A percentile compares a stretch with the other conserved stretches of the same genome.
Evolutionary conservation across 2,113 vertebrate species (phyloP).

Genomic region (Argyrosomus japonicus): DNA sequence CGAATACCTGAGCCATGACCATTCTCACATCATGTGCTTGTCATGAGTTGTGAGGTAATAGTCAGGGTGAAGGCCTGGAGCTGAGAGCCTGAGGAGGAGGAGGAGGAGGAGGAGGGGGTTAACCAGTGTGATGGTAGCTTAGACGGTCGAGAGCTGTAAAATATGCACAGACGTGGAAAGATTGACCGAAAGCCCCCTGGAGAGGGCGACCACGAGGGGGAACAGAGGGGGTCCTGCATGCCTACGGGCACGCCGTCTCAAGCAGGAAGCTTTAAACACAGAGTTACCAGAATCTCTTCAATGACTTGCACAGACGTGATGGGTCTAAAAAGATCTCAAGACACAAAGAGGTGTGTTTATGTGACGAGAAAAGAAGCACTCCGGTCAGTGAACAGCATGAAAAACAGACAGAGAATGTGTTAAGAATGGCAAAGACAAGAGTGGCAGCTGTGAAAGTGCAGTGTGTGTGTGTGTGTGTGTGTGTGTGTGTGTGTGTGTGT

Average conservation of each 20-base stretch:
- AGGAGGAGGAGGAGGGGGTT: not conserved
- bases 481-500: not conserved
- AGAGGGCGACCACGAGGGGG: slow-evolving; percentile 10
- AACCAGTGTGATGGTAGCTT: slow-evolving; percentile 48
- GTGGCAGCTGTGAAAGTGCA: slow-evolving; percentile 38
- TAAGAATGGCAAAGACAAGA: slow-evolving; percentile 29
- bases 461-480: not conserved
- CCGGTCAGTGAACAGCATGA: slow-evolving; percentile 43
- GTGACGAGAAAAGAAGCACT: slow-evolving; percentile 28
- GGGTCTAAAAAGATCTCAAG: slow-evolving; percentile 35
- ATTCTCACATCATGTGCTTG: slow-evolving; percentile 78
- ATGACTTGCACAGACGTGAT: slow-evolving; percentile 13
- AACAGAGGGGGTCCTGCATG: slow-evolving; percentile 25
- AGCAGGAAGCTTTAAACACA: slow-evolving; percentile 24
- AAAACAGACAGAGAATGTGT: slow-evolving; percentile 14
- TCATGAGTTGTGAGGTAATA: slow-evolving; percentile 77
- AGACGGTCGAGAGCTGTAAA: slow-evolving; percentile 38
- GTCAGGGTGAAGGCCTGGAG: slow-evolving; percentile 56
- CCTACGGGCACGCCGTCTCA: slow-evolving; percentile 24
- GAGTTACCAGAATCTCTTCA: slow-evolving; percentile 29
- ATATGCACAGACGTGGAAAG: slow-evolving; percentile 55
- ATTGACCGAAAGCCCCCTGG: slow-evolving; percentile 48
- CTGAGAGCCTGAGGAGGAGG: slow-evolving; percentile 19
- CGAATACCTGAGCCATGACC: slow-evolving; percentile 66
- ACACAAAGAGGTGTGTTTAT: slow-evolving; percentile 24